Evolutionary conservation across 2,888 invertebrate species (phyloP), one percentile per base, ranked within the genome.

Genomic region (Drosophila gaucha): DNA sequence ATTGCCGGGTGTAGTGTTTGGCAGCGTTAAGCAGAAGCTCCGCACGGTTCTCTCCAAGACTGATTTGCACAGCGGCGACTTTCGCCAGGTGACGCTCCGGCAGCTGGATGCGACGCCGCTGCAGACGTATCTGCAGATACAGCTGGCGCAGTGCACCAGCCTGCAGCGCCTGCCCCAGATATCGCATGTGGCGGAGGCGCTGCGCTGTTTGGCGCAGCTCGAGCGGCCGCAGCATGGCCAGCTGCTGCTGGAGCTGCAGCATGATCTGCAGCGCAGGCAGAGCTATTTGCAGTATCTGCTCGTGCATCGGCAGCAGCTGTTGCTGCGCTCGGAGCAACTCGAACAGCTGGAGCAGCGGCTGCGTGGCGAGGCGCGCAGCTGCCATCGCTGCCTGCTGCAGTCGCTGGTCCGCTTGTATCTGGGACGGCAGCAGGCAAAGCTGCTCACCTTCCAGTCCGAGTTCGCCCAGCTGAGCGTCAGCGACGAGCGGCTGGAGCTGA

Each of bases 401-500:
- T 94, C 95, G 46, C 96, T 97, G 91, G 95, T 96, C 4, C 93
- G 95, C 41, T 94, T 96, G 65, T 97, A 97, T 89, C 93, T 97
- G 46, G 96, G 97, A 67, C 95, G 95, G 59, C 94, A 96, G 56
- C 97, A 96, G 87, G 91, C 93, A 43, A 93, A 94, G 44, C 93
- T 98, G 78, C 93, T 94, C 65, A 93, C 94, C 80, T 97, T 98
- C 86, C 95, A 95, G 58, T 93, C 94, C 26, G 96, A 97, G 85
- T 97, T 99, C 91, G 94, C 95, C 62, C 93, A 94, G 22, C 93
- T 97, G 0, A 95, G 94, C 1, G 93, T 97, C 24, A 95, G 97
- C 71, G 98, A 99, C 89, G 98, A 98, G 92, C 98, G 97, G 91
- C 96, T 96, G 74, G 96, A 97, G 91, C 93, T 97, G 78, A 94